phyloP scores from a whole-genome alignment of 2,797 vertebrate genomes.

The Morelia viridis region DNA sequence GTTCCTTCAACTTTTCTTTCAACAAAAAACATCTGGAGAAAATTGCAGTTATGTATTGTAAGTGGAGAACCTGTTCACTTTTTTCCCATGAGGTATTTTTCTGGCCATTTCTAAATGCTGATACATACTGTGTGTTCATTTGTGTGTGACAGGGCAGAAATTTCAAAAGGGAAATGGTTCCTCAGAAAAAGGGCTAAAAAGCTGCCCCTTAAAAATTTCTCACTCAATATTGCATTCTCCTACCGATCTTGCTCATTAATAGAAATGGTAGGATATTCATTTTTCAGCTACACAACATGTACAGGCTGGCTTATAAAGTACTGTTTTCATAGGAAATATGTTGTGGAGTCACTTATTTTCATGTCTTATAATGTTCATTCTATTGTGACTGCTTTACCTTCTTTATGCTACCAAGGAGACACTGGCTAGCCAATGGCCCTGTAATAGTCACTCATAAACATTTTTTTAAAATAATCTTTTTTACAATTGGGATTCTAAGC shows the following conservation, averaged over 20 bases:
- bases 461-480: not conserved
- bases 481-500: not conserved
- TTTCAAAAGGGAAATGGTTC: not conserved
- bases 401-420: not conserved
- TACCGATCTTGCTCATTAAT: not conserved
- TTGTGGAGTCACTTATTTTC: not conserved
- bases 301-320: not conserved
- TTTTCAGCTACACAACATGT: not conserved
- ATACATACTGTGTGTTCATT: not conserved
- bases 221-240: not conserved
- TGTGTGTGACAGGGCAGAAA: not conserved
- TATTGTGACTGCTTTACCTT: constrained; percentile 15
- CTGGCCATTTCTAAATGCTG: not conserved
- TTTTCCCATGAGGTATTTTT: not conserved
- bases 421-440: constrained; percentile 14
- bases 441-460: not conserved
- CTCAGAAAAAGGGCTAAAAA: not conserved
- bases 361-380: not conserved
- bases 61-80: not conserved
- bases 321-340: not conserved
- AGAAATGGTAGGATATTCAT: not conserved
- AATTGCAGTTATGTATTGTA: not conserved
- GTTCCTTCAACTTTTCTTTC: too few species aligned
- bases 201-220: not conserved
- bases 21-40: not conserved